Conservation (phyloP, 2,113 vertebrate genomes). For the Tyrannus savana region DNA sequence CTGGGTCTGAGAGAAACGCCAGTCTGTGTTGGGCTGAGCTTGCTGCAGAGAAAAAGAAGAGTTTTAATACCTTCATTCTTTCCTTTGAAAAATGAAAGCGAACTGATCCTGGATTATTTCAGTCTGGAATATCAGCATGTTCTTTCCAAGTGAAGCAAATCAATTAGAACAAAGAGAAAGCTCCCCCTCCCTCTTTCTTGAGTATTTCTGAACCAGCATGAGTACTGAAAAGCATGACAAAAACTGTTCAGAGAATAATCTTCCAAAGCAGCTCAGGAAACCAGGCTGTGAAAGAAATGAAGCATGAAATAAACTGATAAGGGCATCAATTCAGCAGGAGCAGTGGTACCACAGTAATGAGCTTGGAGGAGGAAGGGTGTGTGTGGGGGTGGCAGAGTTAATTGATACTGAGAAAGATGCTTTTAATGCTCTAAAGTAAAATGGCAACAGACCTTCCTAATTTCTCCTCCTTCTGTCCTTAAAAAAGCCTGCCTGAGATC, state of each 20-base stretch:
- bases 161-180: constrained; percentile 48
- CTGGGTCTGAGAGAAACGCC: constrained; percentile 97
- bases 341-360: constrained; percentile 19
- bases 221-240: constrained; percentile 38
- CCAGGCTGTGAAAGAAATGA: constrained; percentile 64
- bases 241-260: constrained; percentile 32
- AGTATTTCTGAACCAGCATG: constrained; percentile 19
- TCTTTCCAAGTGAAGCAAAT: constrained; percentile 37
- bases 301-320: constrained; percentile 70
- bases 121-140: constrained; percentile 2
- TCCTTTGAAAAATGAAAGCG: constrained; percentile 12
- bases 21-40: constrained; percentile 95
- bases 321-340: constrained; percentile 41
- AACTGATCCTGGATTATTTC: constrained; percentile 56
- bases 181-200: background rate
- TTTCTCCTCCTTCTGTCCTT: background rate
- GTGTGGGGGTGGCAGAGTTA: background rate
- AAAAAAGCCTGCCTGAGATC: background rate
- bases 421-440: constrained; percentile 26
- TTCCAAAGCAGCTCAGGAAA: constrained; percentile 54
- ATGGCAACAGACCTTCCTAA: constrained; percentile 37
- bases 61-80: constrained; percentile 56
- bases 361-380: background rate
- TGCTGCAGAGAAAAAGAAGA: constrained; percentile 86
- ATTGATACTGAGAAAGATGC: constrained; percentile 22